phyloP scores from a whole-genome alignment of 2,797 vertebrate species.

The Macropus fuliginosus region DNA sequence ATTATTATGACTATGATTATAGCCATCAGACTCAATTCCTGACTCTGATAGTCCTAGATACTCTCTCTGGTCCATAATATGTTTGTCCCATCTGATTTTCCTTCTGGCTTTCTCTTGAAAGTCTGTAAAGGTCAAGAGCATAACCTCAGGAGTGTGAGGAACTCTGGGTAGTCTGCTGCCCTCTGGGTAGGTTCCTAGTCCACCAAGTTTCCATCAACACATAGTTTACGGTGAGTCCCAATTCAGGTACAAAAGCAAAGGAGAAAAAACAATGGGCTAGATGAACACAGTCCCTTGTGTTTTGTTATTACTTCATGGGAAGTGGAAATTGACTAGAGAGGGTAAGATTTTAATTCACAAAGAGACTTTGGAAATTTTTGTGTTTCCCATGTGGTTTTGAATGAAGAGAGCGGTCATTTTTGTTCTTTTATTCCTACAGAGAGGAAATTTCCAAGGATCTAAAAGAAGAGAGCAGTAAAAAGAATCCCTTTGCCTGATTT shows the following conservation, averaged over 20 bases:
- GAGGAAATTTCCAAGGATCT: constrained; percentile 47
- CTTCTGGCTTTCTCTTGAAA: background rate
- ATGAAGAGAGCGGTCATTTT: constrained; percentile 3
- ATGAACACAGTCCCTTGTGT: background rate
- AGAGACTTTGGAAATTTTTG: constrained; percentile 22
- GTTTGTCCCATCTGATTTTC: background rate
- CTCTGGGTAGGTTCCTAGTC: background rate
- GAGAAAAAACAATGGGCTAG: background rate
- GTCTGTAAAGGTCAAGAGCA: background rate
- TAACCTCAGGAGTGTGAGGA: background rate
- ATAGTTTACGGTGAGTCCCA: background rate
- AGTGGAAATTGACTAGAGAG: background rate
- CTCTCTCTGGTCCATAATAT: background rate
- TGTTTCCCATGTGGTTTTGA: background rate
- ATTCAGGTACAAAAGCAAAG: background rate
- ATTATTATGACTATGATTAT: background rate
- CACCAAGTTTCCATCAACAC: background rate
- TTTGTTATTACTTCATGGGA: constrained; percentile 31
- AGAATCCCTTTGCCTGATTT: background rate
- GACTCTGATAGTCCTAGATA: background rate
- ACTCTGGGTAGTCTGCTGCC: background rate
- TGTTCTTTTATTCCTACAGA: constrained; percentile 24
- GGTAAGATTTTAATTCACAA: background rate
- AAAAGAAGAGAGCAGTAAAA: constrained; percentile 51
- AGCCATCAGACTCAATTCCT: background rate